Conservation (phyloP, 2,113 vertebrate species). For the Seriola rivoliana region DNA sequence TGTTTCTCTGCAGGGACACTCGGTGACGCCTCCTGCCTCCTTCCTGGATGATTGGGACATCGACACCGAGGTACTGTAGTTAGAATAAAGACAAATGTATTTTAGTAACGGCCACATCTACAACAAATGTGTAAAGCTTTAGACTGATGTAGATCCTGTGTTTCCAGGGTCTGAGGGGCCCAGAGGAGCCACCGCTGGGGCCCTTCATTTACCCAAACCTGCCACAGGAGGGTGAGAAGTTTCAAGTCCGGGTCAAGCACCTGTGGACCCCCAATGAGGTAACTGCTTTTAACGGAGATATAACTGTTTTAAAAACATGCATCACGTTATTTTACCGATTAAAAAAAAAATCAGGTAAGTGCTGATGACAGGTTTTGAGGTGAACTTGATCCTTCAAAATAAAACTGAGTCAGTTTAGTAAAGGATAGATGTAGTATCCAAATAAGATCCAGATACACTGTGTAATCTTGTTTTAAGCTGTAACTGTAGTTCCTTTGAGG, state of each 20-base stretch:
- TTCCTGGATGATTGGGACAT: slow-evolving; percentile 84
- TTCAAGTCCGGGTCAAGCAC: slow-evolving; percentile 89
- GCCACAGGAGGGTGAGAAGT: slow-evolving; percentile 81
- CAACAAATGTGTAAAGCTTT: not conserved
- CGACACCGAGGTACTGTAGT: slow-evolving; percentile 79
- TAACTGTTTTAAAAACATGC: not conserved
- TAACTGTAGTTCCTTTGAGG: too few relatives aligned
- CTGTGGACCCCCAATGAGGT: slow-evolving; percentile 92
- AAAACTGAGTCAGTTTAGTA: not conserved
- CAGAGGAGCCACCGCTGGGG: slow-evolving; percentile 61
- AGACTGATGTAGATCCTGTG: not conserved
- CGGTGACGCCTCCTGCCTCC: slow-evolving; percentile 1
- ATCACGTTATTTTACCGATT: too few relatives aligned
- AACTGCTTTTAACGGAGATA: not conserved
- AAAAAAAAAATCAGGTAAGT: too few relatives aligned
- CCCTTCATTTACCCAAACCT: slow-evolving; percentile 79
- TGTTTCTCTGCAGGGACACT: slow-evolving; percentile 63
- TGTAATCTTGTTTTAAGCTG: too few relatives aligned
- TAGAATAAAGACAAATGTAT: not conserved
- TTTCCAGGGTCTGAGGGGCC: slow-evolving; percentile 82
- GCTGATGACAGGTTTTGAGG: not conserved
- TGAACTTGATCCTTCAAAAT: not conserved
- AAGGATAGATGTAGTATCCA: not conserved
- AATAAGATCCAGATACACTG: too few relatives aligned
- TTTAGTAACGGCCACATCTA: not conserved